phyloP scores from a whole-genome alignment of 2,888 invertebrate genomes.

The Cosmopolites sordidus region DNA sequence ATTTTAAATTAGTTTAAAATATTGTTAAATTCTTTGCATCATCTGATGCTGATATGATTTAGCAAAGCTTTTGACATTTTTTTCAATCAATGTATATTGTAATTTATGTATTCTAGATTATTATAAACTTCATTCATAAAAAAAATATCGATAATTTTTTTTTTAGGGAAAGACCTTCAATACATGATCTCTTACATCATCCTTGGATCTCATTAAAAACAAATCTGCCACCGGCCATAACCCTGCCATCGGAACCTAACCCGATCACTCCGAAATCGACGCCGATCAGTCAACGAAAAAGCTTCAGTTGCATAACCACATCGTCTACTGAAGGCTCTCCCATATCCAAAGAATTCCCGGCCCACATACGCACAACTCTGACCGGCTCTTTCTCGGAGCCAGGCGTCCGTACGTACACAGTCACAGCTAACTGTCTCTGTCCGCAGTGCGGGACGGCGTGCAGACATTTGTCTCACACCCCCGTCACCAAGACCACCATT shows the following conservation, averaged over 20 bases:
- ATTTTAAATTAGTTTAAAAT: too few relatives aligned
- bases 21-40: too few relatives aligned
- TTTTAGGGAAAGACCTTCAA: constrained; percentile 82
- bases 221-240: constrained; percentile 37
- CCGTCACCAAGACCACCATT: constrained; percentile 47
- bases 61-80: too few relatives aligned
- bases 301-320: constrained; percentile 36
- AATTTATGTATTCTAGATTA: too few relatives aligned
- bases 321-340: constrained; percentile 6
- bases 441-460: constrained; percentile 50
- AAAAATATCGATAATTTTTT: too few relatives aligned
- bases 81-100: too few relatives aligned
- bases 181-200: constrained; percentile 84
- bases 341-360: constrained; percentile 27
- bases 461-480: constrained; percentile 47
- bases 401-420: constrained; percentile 44
- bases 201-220: constrained; percentile 66
- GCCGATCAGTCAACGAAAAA: constrained; percentile 43
- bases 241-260: constrained; percentile 29
- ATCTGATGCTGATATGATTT: too few relatives aligned
- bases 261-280: constrained; percentile 34
- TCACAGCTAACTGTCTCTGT: constrained; percentile 47
- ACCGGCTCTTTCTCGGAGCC: constrained; percentile 35
- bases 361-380: constrained; percentile 20
- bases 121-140: too few relatives aligned